Base-by-base conservation (phyloP, 2,113 vertebrate genomes). In the Plotosus lineatus region DNA sequence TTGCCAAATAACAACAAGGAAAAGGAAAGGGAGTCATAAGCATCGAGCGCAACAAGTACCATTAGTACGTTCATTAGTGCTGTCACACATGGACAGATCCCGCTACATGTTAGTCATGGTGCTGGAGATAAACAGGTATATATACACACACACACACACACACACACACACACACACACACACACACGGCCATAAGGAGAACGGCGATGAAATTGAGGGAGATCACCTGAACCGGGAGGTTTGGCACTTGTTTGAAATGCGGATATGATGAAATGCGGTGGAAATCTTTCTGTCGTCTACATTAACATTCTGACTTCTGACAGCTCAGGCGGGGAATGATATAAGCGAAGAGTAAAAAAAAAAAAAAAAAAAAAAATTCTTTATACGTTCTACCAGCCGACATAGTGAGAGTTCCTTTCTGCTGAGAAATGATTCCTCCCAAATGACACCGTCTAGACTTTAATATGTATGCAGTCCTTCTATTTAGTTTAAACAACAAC, bases 61-160 rank as follows among this genome's bases (percentile, higher is more conserved):
- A 84, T 80, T 82, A 77, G 77, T 48, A 77, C 77, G 68, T 80
- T 82, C 77, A 80, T 82, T 77, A 85, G 61, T 61, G 23, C 42
- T 36, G 60, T 75, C 85, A 81, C 83, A 85, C 78, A 71, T 68
- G 33, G 38, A 69, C 66, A 42, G 55, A 61, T 79, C 51, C 68
- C 46, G 11, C 61, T 65, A 50, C 71, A 33, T 21, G n/a, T 44
- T 63, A 53, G 61, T 42, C 72, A 73, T 31, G 55, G 15, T 66
- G 71, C 61, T 50, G 28, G 6, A 60, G 12, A 51, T 53, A 74
- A 55, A 23, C 53, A 33, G 26, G 65, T 23, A 65, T 21, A 46
- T n/a, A 68, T 12, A 3, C 40, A 51, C 26, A 61, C 31, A 69
- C 44, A 53, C 38, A 71, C 40, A 78, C 42, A 4, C 44, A 74